These are phyloP conservation scores for Parnassius apollo DNA, from an alignment of 2,888 invertebrate species.

Conservation along the genomic window DNA sequence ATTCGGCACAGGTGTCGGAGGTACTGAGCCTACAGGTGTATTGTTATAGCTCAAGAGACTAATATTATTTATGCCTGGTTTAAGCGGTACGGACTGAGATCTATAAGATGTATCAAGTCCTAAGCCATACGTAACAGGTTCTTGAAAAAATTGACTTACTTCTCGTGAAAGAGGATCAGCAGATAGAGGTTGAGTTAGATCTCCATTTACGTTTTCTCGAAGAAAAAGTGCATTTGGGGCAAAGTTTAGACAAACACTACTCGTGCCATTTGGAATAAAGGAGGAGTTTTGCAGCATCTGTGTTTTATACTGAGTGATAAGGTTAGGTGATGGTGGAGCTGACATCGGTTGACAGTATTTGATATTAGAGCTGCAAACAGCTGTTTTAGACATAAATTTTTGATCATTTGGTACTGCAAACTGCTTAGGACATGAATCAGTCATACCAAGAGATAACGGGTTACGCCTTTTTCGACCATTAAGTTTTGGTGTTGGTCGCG, in stretches of 20 bases:
- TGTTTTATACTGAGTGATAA: conserved; percentile 72
- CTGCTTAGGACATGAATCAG: conserved; percentile 56
- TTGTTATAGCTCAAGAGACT: conserved; percentile 68
- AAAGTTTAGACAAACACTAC: conserved; percentile 68
- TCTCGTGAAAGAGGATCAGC: conserved; percentile 80
- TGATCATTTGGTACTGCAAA: conserved; percentile 74
- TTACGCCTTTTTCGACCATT: conserved; percentile 64
- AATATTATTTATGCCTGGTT: conserved; percentile 76
- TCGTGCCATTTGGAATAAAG: conserved; percentile 61
- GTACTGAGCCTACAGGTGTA: conserved; percentile 84
- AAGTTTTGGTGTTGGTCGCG: conserved; percentile 72
- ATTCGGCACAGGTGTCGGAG: conserved; percentile 85
- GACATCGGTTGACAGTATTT: conserved; percentile 82
- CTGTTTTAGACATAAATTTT: conserved; percentile 59
- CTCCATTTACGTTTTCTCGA: conserved; percentile 71
- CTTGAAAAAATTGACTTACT: conserved; percentile 83
- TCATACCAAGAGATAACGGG: conserved; percentile 57
- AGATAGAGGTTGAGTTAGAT: conserved; percentile 60
- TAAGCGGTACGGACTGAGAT: conserved; percentile 90
- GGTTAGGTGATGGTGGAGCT: conserved; percentile 85
- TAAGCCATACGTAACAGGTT: conserved; percentile 64
- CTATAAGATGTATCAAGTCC: conserved; percentile 74
- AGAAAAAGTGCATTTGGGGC: conserved; percentile 65
- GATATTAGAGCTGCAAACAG: conserved; percentile 50
- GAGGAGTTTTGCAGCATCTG: conserved; percentile 72